Base-by-base conservation (phyloP, 1,140 invertebrate species). In the Drosophila sechellia region DNA sequence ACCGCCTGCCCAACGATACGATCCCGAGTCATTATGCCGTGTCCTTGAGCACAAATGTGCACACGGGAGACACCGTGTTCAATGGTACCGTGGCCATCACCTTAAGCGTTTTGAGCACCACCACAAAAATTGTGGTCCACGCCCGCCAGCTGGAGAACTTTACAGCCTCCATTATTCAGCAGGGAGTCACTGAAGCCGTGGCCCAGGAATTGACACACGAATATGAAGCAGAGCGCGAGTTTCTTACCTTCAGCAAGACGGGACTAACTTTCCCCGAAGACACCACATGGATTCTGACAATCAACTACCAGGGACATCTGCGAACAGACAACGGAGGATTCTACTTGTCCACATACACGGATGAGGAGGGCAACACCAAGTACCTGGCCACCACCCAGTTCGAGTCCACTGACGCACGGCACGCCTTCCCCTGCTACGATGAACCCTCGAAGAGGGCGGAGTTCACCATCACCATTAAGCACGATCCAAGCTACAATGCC, bases 361-460 rank as follows among this genome's bases (percentile, higher is more conserved):
- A 94, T 40, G 77, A 80, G 0, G 54, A 83, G 12, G 93, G 93
- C 11, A 87, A 73, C 4, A 74, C 40, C 31, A 96, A 96, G 59
- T 95, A 94, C 81, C 87, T 97, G 37, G 95, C 95, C 10, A 95
- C 94, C 3, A 97, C 96, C 0, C 97, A 98, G 90, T 96, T 98
- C 80, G 95, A 97, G 84, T 94, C 96, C 1, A 96, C 95, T 0
- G 95, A 95, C 90, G 96, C 97, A 1, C 93, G 97, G 6, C 94
- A 95, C 61, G 96, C 96, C 1, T 98, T 98, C 85, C 97, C 97
- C 0, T 98, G 97, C 90, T 97, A 96, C 85, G 98, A 99, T 90
- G 97, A 99, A 83, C 98, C 98, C 0, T 93, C 83, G 1, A 94
- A 97, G 66, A 97, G 98, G 83, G 96, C 97, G 0, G 95, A 91